Base-by-base conservation (phyloP, 2,113 vertebrate genomes). In the Erpornis zantholeuca region DNA sequence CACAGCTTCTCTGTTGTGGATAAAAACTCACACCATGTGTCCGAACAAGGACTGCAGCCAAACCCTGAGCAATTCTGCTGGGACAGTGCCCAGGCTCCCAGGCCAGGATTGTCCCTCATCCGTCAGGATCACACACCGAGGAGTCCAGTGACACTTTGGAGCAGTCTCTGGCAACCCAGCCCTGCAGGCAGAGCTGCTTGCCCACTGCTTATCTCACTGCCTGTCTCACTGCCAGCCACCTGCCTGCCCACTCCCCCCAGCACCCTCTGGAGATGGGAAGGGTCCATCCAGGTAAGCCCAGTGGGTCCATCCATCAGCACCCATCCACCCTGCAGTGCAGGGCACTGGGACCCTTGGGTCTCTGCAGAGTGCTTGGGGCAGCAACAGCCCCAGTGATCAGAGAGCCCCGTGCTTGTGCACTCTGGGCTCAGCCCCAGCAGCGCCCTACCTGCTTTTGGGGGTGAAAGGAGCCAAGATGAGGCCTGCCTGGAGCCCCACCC, bases 91-190 rank as follows among this genome's bases (percentile, higher is more conserved):
- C 57, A 7, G 87, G 42, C 38, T 45, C 13, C 36, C 21, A 15
- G 16, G 29, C 36, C 85, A 18, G 42, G 45, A 29, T 1, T 52
- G 52, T 25, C 52, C 63, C 86, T 11, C 25, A 3, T 10, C 20
- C 1, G 4, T 13, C 42, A 21, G 45, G 44, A 38, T 22, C 49
- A 5, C 49, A 3, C 1, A 0, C 14, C 0, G 16, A 25, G 79
- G 28, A 36, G 40, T 8, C 28, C 45, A 5, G 35, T 3, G 29
- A 21, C 20, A 3, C 35, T 22, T 4, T 2, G 63, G 56, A 60
- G 27, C 27, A 4, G 33, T 3, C 25, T 21, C 49, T 5, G 31
- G 47, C 66, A 44, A 42, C 33, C 8, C 29, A 52, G 68, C 28
- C 54, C 60, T 11, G 15, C 28, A 3, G 29, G 61, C n/a, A 56